Evolutionary conservation across 2,797 vertebrate species (phyloP), one percentile per base, ranked within the genome.

Genomic region (Babyrousa celebensis): DNA sequence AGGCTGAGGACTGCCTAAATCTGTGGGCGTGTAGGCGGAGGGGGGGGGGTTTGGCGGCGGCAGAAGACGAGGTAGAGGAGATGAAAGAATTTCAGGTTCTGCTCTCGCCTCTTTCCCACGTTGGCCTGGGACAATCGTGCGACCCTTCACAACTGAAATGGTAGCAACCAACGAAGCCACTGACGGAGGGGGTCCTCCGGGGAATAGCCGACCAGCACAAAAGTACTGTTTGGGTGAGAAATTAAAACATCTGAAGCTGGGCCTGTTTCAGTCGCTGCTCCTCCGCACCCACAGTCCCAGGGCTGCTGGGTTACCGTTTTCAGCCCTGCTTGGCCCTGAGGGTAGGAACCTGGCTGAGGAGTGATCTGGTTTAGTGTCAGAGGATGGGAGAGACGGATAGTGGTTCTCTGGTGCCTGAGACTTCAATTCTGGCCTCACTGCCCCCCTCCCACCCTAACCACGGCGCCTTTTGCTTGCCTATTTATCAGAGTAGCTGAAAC

Each of bases 191-290:
- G 43, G 40, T 48, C 52, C 36, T 70, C 48, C 65, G 1, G 70
- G 56, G 18, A 32, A 23, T 18, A 40, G 36, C 3, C 21, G 62
- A 48, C 32, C 14, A 10, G 20, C 9, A 12, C 32, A 48, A 36
- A 70, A 27, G 62, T 0, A 18, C 72, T 85, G 12, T 23, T n/a
- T 56, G 58, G 71, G 48, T 68, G 67, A 80, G 27, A 74, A 70
- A 71, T 62, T 21, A 16, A 43, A 58, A 21, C 14, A 15, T n/a
- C 14, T 1, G 54, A 36, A n/a, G 32, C 25, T 7, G 1, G 5
- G 1, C 7, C 18, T 3, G 0, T 10, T n/a, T n/a, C 21, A 1
- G 20, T 40, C 25, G 11, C 52, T 17, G 0, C 23, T 40, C 4
- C n/a, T 36, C 10, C 15, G 6, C 11, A 29, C 3, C 27, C 71